These are phyloP conservation scores for Lepidurus packardi DNA, from an alignment of 1,140 invertebrate species.

Conservation along the genomic window DNA sequence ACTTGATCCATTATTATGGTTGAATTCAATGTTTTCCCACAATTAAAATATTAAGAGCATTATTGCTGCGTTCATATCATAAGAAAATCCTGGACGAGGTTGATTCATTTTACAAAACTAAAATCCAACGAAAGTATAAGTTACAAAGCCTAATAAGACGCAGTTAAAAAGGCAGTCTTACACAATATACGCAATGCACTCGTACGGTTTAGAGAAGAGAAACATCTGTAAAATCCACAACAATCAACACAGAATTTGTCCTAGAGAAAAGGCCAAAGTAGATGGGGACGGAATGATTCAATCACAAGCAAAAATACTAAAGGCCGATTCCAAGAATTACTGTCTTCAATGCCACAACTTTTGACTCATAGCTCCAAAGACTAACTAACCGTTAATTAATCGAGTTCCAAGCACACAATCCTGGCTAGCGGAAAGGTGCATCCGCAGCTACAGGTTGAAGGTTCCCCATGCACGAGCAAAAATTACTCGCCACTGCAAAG, in stretches of 20 bases:
- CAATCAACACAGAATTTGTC: background rate
- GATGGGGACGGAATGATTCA: slow-evolving; percentile 9
- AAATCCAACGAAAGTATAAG: background rate
- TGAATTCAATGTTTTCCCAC: background rate
- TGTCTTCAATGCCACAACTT: slow-evolving; percentile 12
- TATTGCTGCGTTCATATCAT: background rate
- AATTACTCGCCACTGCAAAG: background rate
- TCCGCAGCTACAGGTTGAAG: background rate
- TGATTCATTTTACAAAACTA: background rate
- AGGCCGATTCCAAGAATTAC: background rate
- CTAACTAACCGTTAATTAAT: background rate
- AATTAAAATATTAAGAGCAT: background rate
- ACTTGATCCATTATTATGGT: background rate
- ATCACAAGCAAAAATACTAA: slow-evolving; percentile 15
- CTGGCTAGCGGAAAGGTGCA: slow-evolving; percentile 11
- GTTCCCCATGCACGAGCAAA: slow-evolving; percentile 17
- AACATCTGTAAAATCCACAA: background rate
- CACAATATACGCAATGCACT: background rate
- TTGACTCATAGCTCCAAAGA: background rate
- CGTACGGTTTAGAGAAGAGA: background rate
- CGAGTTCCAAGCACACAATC: background rate
- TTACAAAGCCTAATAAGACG: background rate
- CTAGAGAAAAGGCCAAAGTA: background rate
- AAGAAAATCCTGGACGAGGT: background rate
- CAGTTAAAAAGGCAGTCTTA: background rate